A percentile compares a stretch with the other conserved stretches of the same genome.
Evolutionary conservation across 2,888 invertebrate species (phyloP).

Genomic region (Athalia rosae): DNA sequence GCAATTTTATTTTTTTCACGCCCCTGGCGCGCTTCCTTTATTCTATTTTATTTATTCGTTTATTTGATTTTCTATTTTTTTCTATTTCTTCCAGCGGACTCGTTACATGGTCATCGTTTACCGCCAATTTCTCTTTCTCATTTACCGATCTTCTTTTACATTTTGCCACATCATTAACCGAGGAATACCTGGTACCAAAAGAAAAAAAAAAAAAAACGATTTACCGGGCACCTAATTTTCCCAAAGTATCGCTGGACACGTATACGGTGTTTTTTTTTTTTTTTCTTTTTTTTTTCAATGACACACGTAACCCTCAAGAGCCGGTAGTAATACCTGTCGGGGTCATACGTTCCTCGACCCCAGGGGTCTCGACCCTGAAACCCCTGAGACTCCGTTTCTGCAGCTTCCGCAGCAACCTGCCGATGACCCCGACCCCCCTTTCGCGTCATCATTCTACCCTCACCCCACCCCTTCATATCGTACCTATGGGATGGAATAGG

Average conservation of each 20-base stretch:
- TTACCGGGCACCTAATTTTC: not conserved
- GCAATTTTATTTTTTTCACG: not conserved
- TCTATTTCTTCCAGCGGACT: not conserved
- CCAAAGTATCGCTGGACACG: not conserved
- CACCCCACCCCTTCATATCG: slow-evolving; percentile 45
- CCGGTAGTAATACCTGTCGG: slow-evolving; percentile 59
- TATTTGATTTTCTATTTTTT: slow-evolving; percentile 3
- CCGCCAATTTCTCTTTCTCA: not conserved
- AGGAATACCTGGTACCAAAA: not conserved
- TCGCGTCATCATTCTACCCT: slow-evolving; percentile 2
- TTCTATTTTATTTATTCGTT: slow-evolving; percentile 14
- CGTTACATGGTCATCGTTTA: not conserved
- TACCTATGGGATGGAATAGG: too few species aligned
- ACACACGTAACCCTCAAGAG: not conserved
- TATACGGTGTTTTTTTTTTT: not conserved
- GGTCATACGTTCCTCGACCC: slow-evolving; percentile 61
- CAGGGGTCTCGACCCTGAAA: slow-evolving; percentile 61
- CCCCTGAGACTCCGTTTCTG: slow-evolving; percentile 47
- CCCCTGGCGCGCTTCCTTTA: not conserved
- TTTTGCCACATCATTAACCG: not conserved
- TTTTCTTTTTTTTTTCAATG: too few species aligned
- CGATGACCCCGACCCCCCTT: slow-evolving; percentile 50
- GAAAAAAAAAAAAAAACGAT: not conserved
- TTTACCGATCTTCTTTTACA: not conserved
- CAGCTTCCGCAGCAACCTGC: slow-evolving; percentile 61